phyloP scores from a whole-genome alignment of 2,888 invertebrate genomes.

The Cerastis rubricosa region DNA sequence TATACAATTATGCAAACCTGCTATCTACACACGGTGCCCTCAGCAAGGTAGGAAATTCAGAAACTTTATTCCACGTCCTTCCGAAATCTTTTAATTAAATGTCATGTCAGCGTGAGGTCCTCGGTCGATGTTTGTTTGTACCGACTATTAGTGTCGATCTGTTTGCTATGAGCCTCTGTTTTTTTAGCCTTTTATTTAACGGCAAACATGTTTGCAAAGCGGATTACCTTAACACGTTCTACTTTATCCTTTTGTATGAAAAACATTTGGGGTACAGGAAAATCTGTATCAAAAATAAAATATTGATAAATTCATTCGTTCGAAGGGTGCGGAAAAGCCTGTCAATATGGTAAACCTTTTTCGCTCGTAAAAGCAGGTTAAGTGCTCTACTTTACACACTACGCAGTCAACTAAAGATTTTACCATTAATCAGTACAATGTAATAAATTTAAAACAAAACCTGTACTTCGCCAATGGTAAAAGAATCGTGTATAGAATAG shows the following conservation, averaged over 20 bases:
- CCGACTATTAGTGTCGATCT: no score
- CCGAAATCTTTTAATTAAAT: slow-evolving; percentile 68
- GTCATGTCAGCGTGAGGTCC: slow-evolving; percentile 31
- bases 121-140: no score
- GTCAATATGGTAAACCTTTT: slow-evolving; percentile 12
- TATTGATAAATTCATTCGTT: background rate
- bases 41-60: slow-evolving; percentile 49
- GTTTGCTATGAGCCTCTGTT: slow-evolving; percentile 1
- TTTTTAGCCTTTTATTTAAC: slow-evolving; percentile 18
- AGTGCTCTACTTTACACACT: background rate
- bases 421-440: background rate
- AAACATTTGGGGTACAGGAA: background rate
- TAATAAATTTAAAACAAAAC: no score
- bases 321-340: background rate
- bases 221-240: background rate
- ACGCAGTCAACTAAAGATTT: background rate
- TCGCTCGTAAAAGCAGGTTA: background rate
- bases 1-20: slow-evolving; percentile 5
- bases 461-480: no score
- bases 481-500: background rate
- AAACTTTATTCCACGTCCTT: slow-evolving; percentile 64
- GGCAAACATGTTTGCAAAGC: background rate
- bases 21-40: background rate
- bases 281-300: background rate
- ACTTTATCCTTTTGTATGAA: background rate